Percentiles rank a stretch among this genome's conserved stretches.
Conservation (phyloP, 1,140 invertebrate genomes). For the Ditylenchus dipsaci region DNA sequence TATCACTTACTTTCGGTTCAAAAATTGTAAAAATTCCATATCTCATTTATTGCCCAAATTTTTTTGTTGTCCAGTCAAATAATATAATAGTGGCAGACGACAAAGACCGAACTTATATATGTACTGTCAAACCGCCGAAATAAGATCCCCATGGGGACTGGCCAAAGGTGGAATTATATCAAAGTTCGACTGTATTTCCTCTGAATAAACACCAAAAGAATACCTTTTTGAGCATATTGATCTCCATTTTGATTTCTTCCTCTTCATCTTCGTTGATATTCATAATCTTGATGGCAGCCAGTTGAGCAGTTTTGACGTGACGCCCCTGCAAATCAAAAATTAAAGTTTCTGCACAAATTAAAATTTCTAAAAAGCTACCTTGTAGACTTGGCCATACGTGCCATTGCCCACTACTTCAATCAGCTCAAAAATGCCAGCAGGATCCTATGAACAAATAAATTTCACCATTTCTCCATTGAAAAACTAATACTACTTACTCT, state of each 20-base stretch:
- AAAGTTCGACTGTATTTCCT: too few species aligned
- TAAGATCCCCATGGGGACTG: background rate
- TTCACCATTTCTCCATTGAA: background rate
- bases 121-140: too few species aligned
- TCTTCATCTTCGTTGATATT: conserved; percentile 99
- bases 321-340: conserved; percentile 71
- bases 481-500: background rate
- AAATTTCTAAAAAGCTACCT: conserved; percentile 59
- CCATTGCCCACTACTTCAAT: conserved; percentile 99
- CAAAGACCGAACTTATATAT: too few species aligned
- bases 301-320: conserved; percentile 97
- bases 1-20: too few species aligned
- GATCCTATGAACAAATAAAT: conserved; percentile 70
- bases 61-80: too few species aligned
- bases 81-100: too few species aligned
- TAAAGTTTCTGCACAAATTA: background rate
- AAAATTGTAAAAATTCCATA: too few species aligned
- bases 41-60: too few species aligned
- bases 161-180: too few species aligned
- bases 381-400: conserved; percentile 99
- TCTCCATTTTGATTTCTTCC: conserved; percentile 99
- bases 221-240: conserved; percentile 91
- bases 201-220: background rate
- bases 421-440: conserved; percentile 97
- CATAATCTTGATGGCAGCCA: conserved; percentile 99